These are phyloP conservation scores for Rhinoptilus africanus DNA, from an alignment of 2,113 vertebrate species.

Conservation along the genomic window DNA sequence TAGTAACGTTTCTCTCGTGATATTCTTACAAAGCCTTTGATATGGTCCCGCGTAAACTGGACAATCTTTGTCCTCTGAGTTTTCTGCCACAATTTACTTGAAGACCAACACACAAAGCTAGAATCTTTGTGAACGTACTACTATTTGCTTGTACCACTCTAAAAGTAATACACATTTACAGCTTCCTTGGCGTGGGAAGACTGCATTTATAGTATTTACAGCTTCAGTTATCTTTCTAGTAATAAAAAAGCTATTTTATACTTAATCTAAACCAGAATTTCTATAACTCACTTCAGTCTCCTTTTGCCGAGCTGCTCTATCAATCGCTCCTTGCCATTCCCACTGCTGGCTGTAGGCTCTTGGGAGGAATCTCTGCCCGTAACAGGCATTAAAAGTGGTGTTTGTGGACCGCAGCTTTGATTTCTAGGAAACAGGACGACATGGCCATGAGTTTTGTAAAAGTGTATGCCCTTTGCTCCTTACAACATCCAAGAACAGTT, in stretches of 20 bases:
- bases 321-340: background rate
- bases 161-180: background rate
- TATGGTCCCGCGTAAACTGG: background rate
- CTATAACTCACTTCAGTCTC: background rate
- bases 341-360: background rate
- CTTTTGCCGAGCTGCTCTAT: background rate
- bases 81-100: background rate
- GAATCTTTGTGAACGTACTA: slow-evolving; percentile 2
- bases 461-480: slow-evolving; percentile 11
- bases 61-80: background rate
- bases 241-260: background rate
- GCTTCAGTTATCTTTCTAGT: background rate
- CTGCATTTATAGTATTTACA: slow-evolving; percentile 14
- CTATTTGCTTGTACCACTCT: background rate
- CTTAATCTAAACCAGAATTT: background rate
- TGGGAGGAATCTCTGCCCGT: background rate
- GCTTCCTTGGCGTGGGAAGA: background rate
- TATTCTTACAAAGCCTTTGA: background rate
- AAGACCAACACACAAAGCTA: background rate
- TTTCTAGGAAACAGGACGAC: background rate
- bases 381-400: background rate
- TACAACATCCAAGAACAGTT: slow-evolving; percentile 6
- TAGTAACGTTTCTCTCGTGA: background rate
- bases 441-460: background rate
- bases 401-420: background rate